Conservation (phyloP, 2,797 vertebrate species). For the Pantherophis alleghaniensis region DNA sequence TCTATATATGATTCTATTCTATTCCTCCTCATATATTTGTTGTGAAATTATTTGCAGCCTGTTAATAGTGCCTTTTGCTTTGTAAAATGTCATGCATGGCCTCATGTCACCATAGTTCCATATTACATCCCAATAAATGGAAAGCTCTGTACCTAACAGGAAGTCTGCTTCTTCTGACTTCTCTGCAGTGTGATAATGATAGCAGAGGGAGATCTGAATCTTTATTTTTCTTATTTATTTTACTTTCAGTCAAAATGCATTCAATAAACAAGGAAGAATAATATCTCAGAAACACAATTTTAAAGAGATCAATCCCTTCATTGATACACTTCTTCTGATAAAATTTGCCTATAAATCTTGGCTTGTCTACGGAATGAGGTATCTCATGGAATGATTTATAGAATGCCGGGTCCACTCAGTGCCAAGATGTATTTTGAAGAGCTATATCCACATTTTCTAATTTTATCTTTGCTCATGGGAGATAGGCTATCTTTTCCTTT, state of each 20-base stretch:
- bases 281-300: background rate
- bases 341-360: background rate
- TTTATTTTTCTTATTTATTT: background rate
- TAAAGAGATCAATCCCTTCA: background rate
- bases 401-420: background rate
- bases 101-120: constrained; percentile 67
- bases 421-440: background rate
- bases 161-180: constrained; percentile 62
- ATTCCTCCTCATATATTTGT: constrained; percentile 48
- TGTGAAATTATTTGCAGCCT: constrained; percentile 56
- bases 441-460: background rate
- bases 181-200: constrained; percentile 53
- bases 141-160: constrained; percentile 79
- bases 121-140: constrained; percentile 86
- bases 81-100: constrained; percentile 87
- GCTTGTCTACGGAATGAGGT: background rate
- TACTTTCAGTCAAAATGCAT: background rate
- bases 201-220: background rate
- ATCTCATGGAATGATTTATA: background rate
- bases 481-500: background rate
- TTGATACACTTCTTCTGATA: background rate
- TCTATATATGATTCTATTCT: constrained; percentile 64
- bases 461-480: background rate
- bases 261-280: background rate
- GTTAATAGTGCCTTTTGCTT: constrained; percentile 60